These are phyloP conservation scores for Noturus placidus DNA, from an alignment of 2,113 vertebrate genomes.

Conservation along the genomic window DNA sequence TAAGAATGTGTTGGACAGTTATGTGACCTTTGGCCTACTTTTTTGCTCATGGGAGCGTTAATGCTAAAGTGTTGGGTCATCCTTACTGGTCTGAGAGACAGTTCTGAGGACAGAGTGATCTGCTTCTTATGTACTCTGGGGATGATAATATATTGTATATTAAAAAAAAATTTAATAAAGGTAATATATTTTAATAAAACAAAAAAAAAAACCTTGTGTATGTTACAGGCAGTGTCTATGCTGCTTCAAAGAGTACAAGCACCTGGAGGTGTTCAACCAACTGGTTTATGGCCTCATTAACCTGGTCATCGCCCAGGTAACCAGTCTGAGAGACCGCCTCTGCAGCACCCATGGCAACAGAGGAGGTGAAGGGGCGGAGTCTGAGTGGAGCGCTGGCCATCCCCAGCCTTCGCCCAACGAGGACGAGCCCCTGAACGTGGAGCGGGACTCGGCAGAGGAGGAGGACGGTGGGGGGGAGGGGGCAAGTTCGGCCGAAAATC, in stretches of 20 bases:
- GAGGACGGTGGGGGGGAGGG: constrained; percentile 71
- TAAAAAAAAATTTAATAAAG: background rate
- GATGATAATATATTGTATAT: background rate
- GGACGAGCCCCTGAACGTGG: constrained; percentile 88
- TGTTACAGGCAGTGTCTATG: constrained; percentile 92
- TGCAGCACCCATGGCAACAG: constrained; percentile 77
- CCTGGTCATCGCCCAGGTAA: constrained; percentile 93
- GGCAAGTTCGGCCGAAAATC: constrained; percentile 37
- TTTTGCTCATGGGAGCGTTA: background rate
- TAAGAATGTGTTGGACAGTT: background rate
- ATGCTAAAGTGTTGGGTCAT: constrained; percentile 14
- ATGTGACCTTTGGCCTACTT: constrained; percentile 7
- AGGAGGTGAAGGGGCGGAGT: constrained; percentile 67
- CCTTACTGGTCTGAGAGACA: background rate
- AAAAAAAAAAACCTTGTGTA: background rate
- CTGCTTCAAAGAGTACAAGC: constrained; percentile 99
- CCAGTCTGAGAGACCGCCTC: constrained; percentile 71
- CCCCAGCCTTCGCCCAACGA: constrained; percentile 72
- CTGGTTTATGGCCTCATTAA: constrained; percentile 98
- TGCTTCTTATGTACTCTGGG: background rate
- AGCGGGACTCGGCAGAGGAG: constrained; percentile 85
- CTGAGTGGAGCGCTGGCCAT: constrained; percentile 79
- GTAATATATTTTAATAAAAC: background rate
- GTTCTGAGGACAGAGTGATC: background rate
- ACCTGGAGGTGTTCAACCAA: constrained; percentile 99